Conservation (phyloP, 2,888 invertebrate species). For the Phrixothrix hirtus region DNA sequence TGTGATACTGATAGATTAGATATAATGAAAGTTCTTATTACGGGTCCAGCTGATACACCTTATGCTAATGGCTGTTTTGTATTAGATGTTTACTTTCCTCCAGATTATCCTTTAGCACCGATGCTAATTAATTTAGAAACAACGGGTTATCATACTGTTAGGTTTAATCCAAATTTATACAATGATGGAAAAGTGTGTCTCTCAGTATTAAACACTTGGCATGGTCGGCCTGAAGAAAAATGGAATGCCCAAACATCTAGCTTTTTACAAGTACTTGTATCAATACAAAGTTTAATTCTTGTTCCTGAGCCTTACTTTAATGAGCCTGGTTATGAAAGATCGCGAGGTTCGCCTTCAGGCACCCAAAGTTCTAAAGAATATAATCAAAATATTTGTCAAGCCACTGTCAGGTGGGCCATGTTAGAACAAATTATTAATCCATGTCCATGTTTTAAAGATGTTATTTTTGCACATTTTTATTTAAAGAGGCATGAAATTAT, state of each 20-base stretch:
- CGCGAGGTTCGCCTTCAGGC: constrained; percentile 85
- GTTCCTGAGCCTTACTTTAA: constrained; percentile 94
- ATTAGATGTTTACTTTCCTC: constrained; percentile 88
- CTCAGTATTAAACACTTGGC: constrained; percentile 95
- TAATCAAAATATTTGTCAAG: constrained; percentile 93
- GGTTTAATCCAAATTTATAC: constrained; percentile 92
- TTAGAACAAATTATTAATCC: constrained; percentile 89
- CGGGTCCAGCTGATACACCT: constrained; percentile 88
- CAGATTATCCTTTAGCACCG: constrained; percentile 70
- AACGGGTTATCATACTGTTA: constrained; percentile 83
- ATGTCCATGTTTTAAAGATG: constrained; percentile 90
- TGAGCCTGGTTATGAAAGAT: constrained; percentile 92
- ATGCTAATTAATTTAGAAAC: constrained; percentile 91
- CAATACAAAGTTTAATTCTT: constrained; percentile 89
- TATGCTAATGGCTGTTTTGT: constrained; percentile 92
- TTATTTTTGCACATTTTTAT: constrained; percentile 93
- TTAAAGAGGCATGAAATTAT: constrained; percentile 89
- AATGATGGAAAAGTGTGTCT: constrained; percentile 95
- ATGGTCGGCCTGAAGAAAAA: constrained; percentile 94
- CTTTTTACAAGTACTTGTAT: constrained; percentile 90
- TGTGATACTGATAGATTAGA: constrained; percentile 93
- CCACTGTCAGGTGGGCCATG: constrained; percentile 96
- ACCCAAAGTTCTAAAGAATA: constrained; percentile 90
- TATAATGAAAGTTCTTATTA: constrained; percentile 94
- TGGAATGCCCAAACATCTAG: constrained; percentile 97